Base-by-base conservation (phyloP, 1,140 invertebrate genomes). In the Chironomus striatipennis region DNA sequence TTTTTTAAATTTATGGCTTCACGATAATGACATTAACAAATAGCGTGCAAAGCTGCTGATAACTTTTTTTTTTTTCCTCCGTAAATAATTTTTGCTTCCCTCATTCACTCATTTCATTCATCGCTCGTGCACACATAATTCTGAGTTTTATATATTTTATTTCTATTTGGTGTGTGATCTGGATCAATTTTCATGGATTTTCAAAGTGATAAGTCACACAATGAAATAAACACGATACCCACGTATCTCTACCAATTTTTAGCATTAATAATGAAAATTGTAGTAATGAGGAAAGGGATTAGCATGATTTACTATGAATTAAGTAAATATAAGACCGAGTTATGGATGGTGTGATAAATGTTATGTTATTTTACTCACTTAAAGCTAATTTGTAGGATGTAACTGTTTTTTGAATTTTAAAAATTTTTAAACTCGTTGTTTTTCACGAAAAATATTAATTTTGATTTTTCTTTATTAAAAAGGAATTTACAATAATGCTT, bases 21-120 rank as follows among this genome's bases (percentile, higher is more conserved):
- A 70, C 65, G 65, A 70, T 70, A 70, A 70, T 70, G 65, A 70
- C 65, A 70, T 70, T 70, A 70, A 70, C 65, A 70, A 70, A 70
- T 70, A 70, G 65, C 17, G 17, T 70, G 65, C 65, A 70, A 21
- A 70, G 17, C 9, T n/a, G n/a, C 47, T 57, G 47, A 57, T 57
- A 57, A 57, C n/a, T 57, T 12, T 57, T 47, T 8, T 47, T 47
- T 12, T 47, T 47, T 57, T 15, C 47, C 47, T 57, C 0, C 4
- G 12, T 57, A 12, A 15, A 57, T 12, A n/a, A 5, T 57, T 57
- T 34, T 34, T 34, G 24, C 24, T 34, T 34, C 24, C 24, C 24
- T 34, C 24, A 34, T 34, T 34, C 5, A 34, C 24, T 34, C 24
- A 34, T 34, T 34, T 34, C 24, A 34, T 34, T 34, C 24, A 34